Evolutionary conservation across 2,797 vertebrate species (phyloP), one percentile per base, ranked within the genome.

Genomic region (Pantherophis vulpinus): DNA sequence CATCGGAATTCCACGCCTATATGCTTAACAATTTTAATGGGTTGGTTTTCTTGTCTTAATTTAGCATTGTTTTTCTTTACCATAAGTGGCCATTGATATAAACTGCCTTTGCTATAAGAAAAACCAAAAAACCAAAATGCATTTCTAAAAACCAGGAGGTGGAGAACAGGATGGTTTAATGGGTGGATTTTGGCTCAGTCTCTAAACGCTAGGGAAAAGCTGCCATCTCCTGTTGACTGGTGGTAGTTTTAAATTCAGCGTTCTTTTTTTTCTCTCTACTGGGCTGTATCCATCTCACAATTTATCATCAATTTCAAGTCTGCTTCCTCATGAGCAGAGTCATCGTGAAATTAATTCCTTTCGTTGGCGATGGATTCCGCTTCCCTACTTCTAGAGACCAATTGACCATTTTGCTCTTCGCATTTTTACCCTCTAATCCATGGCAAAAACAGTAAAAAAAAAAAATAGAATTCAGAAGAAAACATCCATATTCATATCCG

Each of bases 151-250:
- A 74, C 23, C 8, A 89, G 87, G 58, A 55, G n/a, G 14, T 63
- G 86, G 58, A 59, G 7, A 12, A 16, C 6, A 1, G 9, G 11
- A 20, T 16, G 58, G 51, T 16, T 5, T 27, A 42, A 51, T 59
- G 1, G 5, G 32, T 12, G 4, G 2, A 29, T 58, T 61, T 58
- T 54, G 25, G 23, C 18, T 55, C 29, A 14, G 20, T 25, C 51
- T 32, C 11, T 5, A 2, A 27, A 89, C 25, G 42, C 27, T 86
- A 42, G 66, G 87, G 18, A 86, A 91, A 66, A 91, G 70, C 87
- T 93, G 93, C 91, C 87, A 61, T 54, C 92, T 90, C 32, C 83
- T 87, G 60, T 87, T 93, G 92, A 47, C 20, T 91, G 51, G 27
- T 0, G 88, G 90, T 20, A 5, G n/a, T 92, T 88, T 0, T 74